A percentile compares a stretch with the other conserved stretches of the same genome.
Evolutionary conservation across 35 echinoderm and acorn worm genomes (phyloP).

Genomic region (Anneissia japonica): DNA sequence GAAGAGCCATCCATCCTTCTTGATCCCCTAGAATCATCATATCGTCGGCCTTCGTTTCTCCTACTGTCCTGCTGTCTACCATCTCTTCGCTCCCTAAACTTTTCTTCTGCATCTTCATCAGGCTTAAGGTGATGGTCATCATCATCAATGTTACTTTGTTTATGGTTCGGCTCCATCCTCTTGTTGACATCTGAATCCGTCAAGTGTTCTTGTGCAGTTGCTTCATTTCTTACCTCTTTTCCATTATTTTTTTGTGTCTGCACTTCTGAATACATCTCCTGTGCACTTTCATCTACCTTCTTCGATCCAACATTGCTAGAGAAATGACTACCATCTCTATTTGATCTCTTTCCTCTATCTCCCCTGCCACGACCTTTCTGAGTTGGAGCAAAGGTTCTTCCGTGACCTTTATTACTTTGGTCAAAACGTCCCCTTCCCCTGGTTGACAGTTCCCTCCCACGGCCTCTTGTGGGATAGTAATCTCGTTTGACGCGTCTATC

Average conservation of each 20-base stretch:
- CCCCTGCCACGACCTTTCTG: not conserved
- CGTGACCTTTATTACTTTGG: constrained; percentile 6
- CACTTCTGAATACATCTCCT: not conserved
- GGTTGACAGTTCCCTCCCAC: not conserved
- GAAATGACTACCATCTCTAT: not conserved
- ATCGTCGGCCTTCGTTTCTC: constrained; percentile 27
- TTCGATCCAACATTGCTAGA: not conserved
- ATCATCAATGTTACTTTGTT: constrained; percentile 7
- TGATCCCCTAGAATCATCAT: not conserved
- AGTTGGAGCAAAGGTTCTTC: not conserved
- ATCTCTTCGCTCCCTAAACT: not conserved
- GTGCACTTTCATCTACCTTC: not conserved
- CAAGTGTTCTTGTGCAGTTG: constrained; percentile 3
- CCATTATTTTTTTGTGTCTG: not conserved
- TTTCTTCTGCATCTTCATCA: not conserved
- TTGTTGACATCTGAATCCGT: constrained; percentile 8
- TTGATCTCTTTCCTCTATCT: not conserved
- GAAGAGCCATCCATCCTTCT: constrained; percentile 27
- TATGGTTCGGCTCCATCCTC: constrained; percentile 23
- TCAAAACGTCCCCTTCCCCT: not conserved
- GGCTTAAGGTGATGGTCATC: constrained; percentile 16
- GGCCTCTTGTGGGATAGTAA: not conserved
- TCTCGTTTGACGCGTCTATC: not conserved
- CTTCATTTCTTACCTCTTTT: constrained; percentile 12
- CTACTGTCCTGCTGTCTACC: constrained; percentile 55